phyloP scores from a whole-genome alignment of 2,888 invertebrate species.

The Xanthia togata region DNA sequence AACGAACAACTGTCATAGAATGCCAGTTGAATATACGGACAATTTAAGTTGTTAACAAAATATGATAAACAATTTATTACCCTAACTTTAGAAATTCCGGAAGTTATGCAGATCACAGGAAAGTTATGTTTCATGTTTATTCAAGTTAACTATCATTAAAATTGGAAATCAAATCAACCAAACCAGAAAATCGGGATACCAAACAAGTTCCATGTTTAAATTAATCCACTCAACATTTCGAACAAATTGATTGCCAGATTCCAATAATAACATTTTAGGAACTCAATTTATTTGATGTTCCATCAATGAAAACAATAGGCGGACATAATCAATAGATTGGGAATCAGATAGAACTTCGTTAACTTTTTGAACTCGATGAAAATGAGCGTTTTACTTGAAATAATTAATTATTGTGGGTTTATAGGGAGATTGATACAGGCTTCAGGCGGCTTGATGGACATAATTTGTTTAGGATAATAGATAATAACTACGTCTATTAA shows the following conservation, averaged over 20 bases:
- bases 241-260: conserved; percentile 27
- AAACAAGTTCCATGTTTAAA: conserved; percentile 10
- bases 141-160: not conserved
- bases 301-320: conserved; percentile 50
- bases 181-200: not conserved
- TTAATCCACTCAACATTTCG: conserved; percentile 19
- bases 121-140: not conserved
- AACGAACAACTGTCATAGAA: not conserved
- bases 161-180: not conserved
- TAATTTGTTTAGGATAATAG: conserved; percentile 37
- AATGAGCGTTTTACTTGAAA: conserved; percentile 43
- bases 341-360: conserved; percentile 53
- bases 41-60: not conserved
- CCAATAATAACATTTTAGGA: conserved; percentile 39
- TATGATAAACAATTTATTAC: not conserved
- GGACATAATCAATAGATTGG: conserved; percentile 46
- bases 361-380: conserved; percentile 54
- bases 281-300: conserved; percentile 42
- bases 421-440: conserved; percentile 33
- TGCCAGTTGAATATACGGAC: not conserved
- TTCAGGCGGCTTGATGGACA: conserved; percentile 25
- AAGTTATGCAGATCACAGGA: not conserved
- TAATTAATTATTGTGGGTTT: conserved; percentile 48
- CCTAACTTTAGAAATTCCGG: not conserved
- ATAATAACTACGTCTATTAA: conserved; percentile 2